Conservation (phyloP, 1,140 invertebrate genomes). For the Adoxophyes honmai region DNA sequence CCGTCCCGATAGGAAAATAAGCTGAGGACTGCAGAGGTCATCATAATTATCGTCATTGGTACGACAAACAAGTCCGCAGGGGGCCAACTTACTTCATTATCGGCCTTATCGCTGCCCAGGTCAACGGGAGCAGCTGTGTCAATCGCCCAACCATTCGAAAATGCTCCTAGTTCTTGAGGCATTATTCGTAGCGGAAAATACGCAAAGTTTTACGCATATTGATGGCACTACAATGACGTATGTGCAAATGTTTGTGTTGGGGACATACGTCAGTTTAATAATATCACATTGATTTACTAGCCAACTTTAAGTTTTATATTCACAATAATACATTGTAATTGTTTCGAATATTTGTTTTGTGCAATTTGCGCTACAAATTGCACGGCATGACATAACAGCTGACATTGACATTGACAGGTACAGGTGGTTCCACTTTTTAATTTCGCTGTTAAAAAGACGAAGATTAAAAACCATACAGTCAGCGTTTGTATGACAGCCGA, state of each 20-base stretch:
- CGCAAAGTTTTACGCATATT: conserved; percentile 6
- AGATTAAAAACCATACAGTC: too few relatives aligned
- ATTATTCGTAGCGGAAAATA: conserved; percentile 24
- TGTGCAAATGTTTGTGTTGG: neutral
- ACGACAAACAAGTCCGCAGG: conserved; percentile 66
- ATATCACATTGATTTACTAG: neutral
- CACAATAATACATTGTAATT: neutral
- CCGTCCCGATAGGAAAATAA: neutral
- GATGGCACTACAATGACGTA: neutral
- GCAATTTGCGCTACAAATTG: neutral
- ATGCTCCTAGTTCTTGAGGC: conserved; percentile 44
- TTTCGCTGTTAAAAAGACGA: too few relatives aligned
- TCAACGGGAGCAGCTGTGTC: conserved; percentile 64
- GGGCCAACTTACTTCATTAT: conserved; percentile 71
- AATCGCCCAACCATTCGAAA: conserved; percentile 67
- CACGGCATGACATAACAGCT: neutral
- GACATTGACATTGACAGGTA: conserved; percentile 5
- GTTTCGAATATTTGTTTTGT: neutral
- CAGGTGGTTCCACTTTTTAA: too few relatives aligned
- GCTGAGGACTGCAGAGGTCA: conserved; percentile 33
- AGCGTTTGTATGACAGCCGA: too few relatives aligned
- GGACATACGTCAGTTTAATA: neutral
- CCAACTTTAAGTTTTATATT: neutral
- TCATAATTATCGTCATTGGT: conserved; percentile 45
- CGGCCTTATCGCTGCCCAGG: conserved; percentile 41